A percentile compares a stretch with the other conserved stretches of the same genome.
These are phyloP conservation scores for Caenorhabditis tropicalis DNA, from an alignment of 1,140 invertebrate genomes.

Conservation along the genomic window DNA sequence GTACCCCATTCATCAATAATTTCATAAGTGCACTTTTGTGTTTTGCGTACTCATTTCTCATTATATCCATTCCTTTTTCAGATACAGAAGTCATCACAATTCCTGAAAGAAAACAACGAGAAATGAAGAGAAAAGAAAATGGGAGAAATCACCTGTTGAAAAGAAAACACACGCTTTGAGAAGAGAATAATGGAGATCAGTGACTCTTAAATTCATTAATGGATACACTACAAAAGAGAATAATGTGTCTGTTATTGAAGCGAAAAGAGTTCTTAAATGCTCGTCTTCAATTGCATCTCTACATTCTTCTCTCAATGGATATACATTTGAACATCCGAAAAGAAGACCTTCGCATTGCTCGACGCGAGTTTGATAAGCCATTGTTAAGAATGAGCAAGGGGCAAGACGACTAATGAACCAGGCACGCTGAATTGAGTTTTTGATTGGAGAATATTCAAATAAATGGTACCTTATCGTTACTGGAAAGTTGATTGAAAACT, in stretches of 20 bases:
- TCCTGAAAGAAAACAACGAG: not conserved
- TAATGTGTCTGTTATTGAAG: constrained; percentile 6
- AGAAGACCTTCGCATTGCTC: constrained; percentile 17
- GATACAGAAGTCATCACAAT: constrained; percentile 6
- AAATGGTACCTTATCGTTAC: not conserved
- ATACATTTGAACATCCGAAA: constrained; percentile 31
- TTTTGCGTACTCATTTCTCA: constrained; percentile 25
- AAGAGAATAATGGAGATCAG: constrained; percentile 9
- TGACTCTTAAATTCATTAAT: constrained; percentile 15
- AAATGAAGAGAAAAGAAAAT: not conserved
- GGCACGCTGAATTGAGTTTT: not conserved
- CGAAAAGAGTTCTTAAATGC: not conserved
- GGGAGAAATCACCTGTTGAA: not conserved
- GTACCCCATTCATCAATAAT: constrained; percentile 23
- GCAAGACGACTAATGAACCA: constrained; percentile 27
- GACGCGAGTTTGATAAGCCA: constrained; percentile 10
- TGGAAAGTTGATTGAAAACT: constrained; percentile 7
- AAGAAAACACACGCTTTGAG: constrained; percentile 34
- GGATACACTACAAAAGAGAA: constrained; percentile 23
- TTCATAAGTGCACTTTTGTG: constrained; percentile 27
- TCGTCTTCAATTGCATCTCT: not conserved
- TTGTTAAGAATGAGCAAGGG: constrained; percentile 16
- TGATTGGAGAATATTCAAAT: not conserved
- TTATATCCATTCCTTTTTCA: constrained; percentile 14
- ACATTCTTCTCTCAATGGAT: constrained; percentile 9